Evolutionary conservation across 2,113 vertebrate species (phyloP).

Genomic region (Nothocercus julius): DNA sequence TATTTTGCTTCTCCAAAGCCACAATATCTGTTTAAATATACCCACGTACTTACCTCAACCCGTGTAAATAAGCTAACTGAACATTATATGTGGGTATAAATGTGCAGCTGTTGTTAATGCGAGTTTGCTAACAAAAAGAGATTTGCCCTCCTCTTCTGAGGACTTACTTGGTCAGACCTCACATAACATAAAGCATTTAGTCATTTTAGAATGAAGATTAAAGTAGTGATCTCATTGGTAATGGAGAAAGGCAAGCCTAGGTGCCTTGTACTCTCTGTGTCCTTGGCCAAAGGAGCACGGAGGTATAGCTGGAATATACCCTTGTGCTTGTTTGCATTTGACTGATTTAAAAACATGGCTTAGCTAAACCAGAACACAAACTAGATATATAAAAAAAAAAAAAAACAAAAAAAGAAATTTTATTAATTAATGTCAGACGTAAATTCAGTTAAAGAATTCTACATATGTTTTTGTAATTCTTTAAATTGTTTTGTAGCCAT

Average conservation of each 20-base stretch:
- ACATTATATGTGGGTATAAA: neutral
- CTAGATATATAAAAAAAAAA: neutral
- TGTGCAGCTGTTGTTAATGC: neutral
- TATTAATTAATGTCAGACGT: neutral
- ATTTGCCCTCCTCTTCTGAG: neutral
- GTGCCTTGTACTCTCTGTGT: neutral
- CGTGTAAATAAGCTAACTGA: neutral
- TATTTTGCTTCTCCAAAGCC: constrained; percentile 20
- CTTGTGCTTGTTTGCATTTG: neutral
- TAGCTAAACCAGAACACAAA: neutral
- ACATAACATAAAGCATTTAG: neutral
- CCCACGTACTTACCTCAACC: neutral
- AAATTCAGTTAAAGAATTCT: neutral
- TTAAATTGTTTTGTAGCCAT: neutral
- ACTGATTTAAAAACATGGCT: neutral
- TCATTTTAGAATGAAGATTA: neutral
- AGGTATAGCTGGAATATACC: neutral
- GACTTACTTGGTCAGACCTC: neutral
- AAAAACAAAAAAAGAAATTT: neutral
- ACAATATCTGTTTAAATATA: neutral
- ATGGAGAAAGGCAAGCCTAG: neutral
- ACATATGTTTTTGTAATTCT: neutral
- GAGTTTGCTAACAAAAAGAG: neutral
- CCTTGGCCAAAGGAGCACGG: neutral
- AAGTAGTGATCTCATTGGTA: neutral